Conservation (phyloP, 1,140 invertebrate genomes). For the Pararge aegeria region DNA sequence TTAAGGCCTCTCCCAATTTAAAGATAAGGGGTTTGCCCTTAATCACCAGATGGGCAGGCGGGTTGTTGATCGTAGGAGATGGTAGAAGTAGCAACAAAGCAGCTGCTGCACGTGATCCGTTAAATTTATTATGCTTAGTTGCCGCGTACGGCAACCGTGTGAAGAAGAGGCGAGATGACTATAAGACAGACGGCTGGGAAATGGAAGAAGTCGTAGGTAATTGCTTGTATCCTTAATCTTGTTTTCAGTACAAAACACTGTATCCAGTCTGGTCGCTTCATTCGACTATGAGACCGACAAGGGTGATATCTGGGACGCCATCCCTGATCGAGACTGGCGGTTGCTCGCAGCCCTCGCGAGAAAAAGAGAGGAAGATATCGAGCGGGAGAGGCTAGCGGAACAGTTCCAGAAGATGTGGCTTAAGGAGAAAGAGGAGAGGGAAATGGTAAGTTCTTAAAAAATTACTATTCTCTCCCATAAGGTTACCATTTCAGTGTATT, state of each 20-base stretch:
- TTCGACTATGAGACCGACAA: conserved; percentile 40
- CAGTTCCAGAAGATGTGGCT: conserved; percentile 62
- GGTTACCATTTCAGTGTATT: no score
- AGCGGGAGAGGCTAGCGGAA: conserved; percentile 52
- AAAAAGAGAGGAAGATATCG: conserved; percentile 57
- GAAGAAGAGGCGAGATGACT: no score
- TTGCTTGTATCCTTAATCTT: background rate
- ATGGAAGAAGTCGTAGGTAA: background rate
- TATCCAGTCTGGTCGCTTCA: conserved; percentile 39
- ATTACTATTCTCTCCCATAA: no score
- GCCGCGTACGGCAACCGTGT: no score
- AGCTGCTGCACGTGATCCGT: no score
- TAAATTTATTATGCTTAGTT: no score
- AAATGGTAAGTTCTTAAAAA: conserved; percentile 39
- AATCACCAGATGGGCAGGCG: no score
- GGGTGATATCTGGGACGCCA: conserved; percentile 39
- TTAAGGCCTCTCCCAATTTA: no score
- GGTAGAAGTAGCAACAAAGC: no score
- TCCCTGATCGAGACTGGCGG: conserved; percentile 60
- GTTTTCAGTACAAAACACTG: conserved; percentile 36
- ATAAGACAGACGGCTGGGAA: no score
- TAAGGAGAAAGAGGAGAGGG: conserved; percentile 56
- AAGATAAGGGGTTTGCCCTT: no score
- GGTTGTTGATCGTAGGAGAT: no score
- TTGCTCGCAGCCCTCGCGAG: conserved; percentile 54